phyloP scores from a whole-genome alignment of 2,888 invertebrate genomes.

The Onthophagus sagittarius region DNA sequence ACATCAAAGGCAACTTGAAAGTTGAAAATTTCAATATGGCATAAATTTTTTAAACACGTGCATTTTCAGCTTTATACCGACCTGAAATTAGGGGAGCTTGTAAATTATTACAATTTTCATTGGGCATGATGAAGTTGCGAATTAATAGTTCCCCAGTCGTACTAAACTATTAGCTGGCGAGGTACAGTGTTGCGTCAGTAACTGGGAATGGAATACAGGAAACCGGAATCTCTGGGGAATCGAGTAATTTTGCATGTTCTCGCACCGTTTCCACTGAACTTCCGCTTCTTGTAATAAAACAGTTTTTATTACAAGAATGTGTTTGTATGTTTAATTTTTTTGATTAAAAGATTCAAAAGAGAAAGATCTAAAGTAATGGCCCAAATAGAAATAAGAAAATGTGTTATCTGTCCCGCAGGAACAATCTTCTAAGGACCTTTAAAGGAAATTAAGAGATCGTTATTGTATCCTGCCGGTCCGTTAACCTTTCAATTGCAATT shows the following conservation, averaged over 20 bases:
- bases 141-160: slow-evolving; percentile 4
- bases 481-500: background rate
- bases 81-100: background rate
- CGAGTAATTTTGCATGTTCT: background rate
- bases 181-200: background rate
- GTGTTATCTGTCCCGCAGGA: background rate
- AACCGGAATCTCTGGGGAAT: background rate
- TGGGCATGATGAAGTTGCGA: slow-evolving; percentile 2
- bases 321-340: background rate
- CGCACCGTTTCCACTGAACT: background rate
- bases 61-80: background rate
- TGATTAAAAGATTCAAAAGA: background rate
- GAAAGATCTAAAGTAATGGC: background rate
- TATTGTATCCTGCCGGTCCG: background rate
- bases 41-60: background rate
- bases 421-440: background rate
- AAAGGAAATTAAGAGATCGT: background rate
- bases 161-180: slow-evolving; percentile 6
- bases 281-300: background rate
- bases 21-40: background rate
- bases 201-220: background rate
- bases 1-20: background rate
- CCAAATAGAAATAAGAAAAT: background rate
- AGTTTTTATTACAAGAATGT: background rate
- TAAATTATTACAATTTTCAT: background rate